A percentile compares a stretch with the other conserved stretches of the same genome.
These are phyloP conservation scores for Cephalopholis sonnerati DNA, from an alignment of 2,113 vertebrate species.

Conservation along the genomic window DNA sequence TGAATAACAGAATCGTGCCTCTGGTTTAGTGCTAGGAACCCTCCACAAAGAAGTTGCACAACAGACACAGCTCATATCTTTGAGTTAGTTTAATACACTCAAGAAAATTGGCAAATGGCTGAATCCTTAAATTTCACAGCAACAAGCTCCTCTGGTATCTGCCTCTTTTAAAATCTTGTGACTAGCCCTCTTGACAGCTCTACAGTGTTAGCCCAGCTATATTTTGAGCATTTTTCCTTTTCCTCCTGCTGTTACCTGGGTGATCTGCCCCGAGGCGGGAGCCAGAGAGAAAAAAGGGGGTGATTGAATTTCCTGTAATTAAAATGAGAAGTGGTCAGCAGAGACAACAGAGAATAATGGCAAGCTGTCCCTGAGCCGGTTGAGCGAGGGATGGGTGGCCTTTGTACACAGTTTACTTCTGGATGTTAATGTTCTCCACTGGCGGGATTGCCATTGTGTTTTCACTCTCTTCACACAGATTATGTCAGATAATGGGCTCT, in stretches of 20 bases:
- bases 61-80: not conserved
- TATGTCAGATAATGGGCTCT: conserved; percentile 4
- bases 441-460: conserved; percentile 37
- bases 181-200: conserved; percentile 5
- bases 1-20: too few relatives aligned
- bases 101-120: not conserved
- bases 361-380: conserved; percentile 53
- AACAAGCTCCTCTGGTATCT: not conserved
- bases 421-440: conserved; percentile 44
- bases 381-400: conserved; percentile 37
- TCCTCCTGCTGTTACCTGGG: conserved; percentile 73
- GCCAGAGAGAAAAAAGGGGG: conserved; percentile 34
- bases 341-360: conserved; percentile 77
- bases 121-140: not conserved
- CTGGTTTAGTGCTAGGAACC: not conserved
- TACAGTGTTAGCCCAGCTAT: conserved; percentile 23
- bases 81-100: too few relatives aligned
- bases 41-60: not conserved
- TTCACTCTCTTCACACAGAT: conserved; percentile 23
- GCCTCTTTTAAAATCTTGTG: conserved; percentile 16
- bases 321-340: conserved; percentile 74
- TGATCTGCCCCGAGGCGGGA: conserved; percentile 66
- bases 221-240: conserved; percentile 71
- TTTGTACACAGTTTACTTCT: conserved; percentile 62
- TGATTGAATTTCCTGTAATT: conserved; percentile 83